These are phyloP conservation scores for Montifringilla adamsi DNA, from an alignment of 2,113 vertebrate species.

Conservation along the genomic window DNA sequence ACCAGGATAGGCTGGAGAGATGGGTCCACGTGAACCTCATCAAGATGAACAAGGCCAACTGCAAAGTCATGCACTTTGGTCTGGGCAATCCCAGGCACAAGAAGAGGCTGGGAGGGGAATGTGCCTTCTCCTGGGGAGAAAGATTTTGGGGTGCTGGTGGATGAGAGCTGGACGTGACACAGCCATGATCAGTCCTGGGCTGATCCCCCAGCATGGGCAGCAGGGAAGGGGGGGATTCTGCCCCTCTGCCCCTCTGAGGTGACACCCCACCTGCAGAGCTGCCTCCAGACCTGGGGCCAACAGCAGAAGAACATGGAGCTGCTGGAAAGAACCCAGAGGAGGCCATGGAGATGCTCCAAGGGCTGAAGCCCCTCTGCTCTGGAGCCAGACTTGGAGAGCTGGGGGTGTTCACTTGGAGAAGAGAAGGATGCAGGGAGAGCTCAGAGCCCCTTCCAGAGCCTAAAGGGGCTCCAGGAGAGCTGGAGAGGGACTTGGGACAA, in stretches of 20 bases:
- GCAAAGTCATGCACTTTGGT: neutral
- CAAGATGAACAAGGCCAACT: neutral
- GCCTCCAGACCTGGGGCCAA: accelerated
- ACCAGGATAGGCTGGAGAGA: neutral
- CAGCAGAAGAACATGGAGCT: neutral
- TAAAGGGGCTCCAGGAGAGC: neutral
- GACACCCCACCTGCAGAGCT: neutral
- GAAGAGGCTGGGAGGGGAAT: too few species aligned
- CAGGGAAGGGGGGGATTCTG: neutral
- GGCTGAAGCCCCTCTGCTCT: neutral
- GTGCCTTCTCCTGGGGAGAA: neutral
- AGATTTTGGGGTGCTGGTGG: neutral
- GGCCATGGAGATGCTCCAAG: accelerated
- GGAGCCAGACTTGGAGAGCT: neutral
- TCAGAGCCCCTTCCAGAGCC: neutral
- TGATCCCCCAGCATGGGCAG: accelerated
- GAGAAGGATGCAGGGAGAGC: neutral
- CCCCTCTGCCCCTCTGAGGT: neutral
- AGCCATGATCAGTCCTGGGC: neutral
- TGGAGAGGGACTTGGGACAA: neutral
- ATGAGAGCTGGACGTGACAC: neutral
- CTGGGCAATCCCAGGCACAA: neutral
- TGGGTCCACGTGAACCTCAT: neutral
- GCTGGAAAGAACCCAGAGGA: neutral
- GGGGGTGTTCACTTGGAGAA: neutral